Base-by-base conservation (phyloP, 2,113 vertebrate genomes). In the Ceyx melanurus region DNA sequence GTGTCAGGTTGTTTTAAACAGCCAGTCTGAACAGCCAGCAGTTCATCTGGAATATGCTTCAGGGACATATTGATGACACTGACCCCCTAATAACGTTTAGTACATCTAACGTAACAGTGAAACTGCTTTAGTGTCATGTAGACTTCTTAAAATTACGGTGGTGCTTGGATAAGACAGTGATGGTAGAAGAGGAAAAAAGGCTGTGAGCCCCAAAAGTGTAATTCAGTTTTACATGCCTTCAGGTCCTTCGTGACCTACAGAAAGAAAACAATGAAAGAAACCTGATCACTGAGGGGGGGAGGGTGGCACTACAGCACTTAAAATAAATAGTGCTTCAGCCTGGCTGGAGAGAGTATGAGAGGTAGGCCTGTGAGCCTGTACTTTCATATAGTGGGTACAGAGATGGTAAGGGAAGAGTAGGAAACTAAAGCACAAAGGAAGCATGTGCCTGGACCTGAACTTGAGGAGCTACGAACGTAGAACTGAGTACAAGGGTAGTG, bases 141-240 rank as follows among this genome's bases (percentile, higher is more conserved):
- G 8, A 12, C 14, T 64, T 14, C 33, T 78, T 19, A 37, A 29
- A 84, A 21, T 86, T 43, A 9, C 15, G 6, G 5, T 45, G 16
- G 7, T 76, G 8, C 15, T 82, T 25, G 78, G 25, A 2, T 61
- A 58, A 56, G 29, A 14, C 25, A 29, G 21, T 50, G 31, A 12
- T 74, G 22, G 16, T 23, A 54, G 42, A 46, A 85, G 9, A 11
- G n/a, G n/a, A 25, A 18, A 51, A 29, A 70, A 62, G 5, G 3
- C 0, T 0, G 0, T 54, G 31, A 74, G 5, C 9, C 40, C 15
- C 26, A 26, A 1, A 82, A 82, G 7, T 22, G 4, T 6, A 62
- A 61, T 64, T 84, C 5, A 8, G 13, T 79, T 89, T 71, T 11
- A 37, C 37, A 19, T 51, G 15, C 60, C 83, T 67, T 33, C 13